Evolutionary conservation across 2,888 invertebrate genomes (phyloP), one percentile per base, ranked within the genome.

Genomic region (Aspidiotus rigidus): DNA sequence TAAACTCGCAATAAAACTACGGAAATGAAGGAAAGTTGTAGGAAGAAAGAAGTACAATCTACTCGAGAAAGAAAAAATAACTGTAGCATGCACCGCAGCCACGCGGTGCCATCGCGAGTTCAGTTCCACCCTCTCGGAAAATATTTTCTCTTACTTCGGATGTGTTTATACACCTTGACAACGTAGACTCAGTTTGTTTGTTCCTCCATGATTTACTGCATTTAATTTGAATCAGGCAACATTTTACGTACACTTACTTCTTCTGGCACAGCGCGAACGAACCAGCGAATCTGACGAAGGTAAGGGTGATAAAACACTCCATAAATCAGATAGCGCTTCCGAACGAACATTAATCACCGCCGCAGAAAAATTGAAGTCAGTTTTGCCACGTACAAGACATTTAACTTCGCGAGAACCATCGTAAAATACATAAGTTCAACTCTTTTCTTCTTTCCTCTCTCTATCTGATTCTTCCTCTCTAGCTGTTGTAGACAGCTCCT

Each of bases 311-410:
- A 64, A 64, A 64, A 64, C 64, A 64, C 64, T 64, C 64, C 64
- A 64, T 64, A 64, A 64, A 64, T 64, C 64, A 64, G 64, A 64
- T 64, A 64, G 64, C 64, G 64, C 64, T 64, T 54, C 64, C 55
- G 64, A 64, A 64, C 64, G 54, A 54, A 64, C 64, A 64, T 64
- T 64, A 64, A 64, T 64, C 64, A 64, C 64, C 16, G 28, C 28
- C 28, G 57, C 57, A 54, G 54, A 64, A 64, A 49, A n/a, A 49
- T 49, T 49, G 49, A n/a, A 49, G 49, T 49, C 49, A 49, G 11
- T 49, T 49, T 49, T 49, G 49, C 49, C 49, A 49, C n/a, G 49
- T 49, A 49, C 49, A 49, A 49, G 49, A 49, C 49, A 49, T 49
- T 49, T 49, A 49, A 49, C 49, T 49, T n/a, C 11, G 49, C 49